Evolutionary conservation across 2,113 vertebrate species (phyloP).

Genomic region (Gymnobelideus leadbeateri): DNA sequence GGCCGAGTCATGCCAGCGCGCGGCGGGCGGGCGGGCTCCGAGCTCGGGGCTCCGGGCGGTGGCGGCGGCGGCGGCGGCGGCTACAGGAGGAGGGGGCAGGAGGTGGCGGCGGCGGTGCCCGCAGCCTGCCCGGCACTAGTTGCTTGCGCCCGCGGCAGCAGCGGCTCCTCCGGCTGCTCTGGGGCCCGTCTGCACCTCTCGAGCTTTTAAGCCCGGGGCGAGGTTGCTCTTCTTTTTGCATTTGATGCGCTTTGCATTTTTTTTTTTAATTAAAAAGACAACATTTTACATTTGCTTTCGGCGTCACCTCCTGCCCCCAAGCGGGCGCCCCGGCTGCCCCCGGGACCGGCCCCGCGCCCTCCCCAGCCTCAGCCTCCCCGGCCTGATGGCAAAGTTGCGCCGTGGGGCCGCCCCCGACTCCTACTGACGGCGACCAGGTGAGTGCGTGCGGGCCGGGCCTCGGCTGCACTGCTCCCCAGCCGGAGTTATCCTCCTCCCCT

Average conservation of each 20-base stretch:
- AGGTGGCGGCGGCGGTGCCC: constrained; percentile 53
- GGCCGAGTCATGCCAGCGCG: constrained; percentile 36
- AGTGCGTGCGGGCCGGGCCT: constrained; percentile 64
- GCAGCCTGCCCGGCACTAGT: constrained; percentile 52
- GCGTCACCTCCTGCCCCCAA: constrained; percentile 65
- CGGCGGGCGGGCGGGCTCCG: constrained; percentile 63
- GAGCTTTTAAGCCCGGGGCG: background rate
- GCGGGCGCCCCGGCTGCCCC: constrained; percentile 68
- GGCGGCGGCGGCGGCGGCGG: constrained; percentile 59
- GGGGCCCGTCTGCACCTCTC: background rate
- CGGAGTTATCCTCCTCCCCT: constrained; percentile 28
- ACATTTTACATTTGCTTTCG: constrained; percentile 20
- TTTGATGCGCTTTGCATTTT: background rate
- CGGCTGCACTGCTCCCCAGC: constrained; percentile 31
- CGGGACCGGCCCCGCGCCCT: constrained; percentile 60
- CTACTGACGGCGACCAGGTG: constrained; percentile 81
- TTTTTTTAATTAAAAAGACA: background rate
- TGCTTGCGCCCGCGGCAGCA: constrained; percentile 65
- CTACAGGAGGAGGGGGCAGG: constrained; percentile 65
- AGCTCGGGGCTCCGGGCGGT: constrained; percentile 62
- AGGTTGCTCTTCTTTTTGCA: background rate
- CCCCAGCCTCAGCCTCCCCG: constrained; percentile 72
- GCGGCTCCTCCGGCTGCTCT: constrained; percentile 61
- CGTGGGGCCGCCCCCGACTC: constrained; percentile 75
- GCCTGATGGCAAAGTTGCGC: constrained; percentile 80